Percentiles rank a stretch among this genome's conserved stretches.
Evolutionary conservation across 2,113 vertebrate genomes (phyloP).

Genomic region (Poeciliopsis turrubarensis): DNA sequence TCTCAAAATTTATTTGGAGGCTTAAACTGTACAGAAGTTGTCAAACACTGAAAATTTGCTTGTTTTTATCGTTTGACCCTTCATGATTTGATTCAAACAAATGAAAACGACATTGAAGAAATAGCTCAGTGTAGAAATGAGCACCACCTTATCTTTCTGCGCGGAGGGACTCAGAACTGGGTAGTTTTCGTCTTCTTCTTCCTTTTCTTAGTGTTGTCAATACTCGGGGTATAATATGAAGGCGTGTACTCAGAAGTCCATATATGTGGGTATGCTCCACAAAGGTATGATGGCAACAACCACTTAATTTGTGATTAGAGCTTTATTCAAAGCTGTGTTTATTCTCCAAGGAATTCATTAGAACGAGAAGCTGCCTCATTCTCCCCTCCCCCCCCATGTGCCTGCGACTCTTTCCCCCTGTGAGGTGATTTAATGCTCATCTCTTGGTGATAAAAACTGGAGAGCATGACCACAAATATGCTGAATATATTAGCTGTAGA

Average conservation of each 20-base stretch:
- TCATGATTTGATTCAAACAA: conserved; percentile 51
- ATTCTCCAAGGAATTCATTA: conserved; percentile 87
- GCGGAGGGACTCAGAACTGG: conserved; percentile 48
- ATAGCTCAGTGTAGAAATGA: conserved; percentile 74
- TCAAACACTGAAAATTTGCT: conserved; percentile 25
- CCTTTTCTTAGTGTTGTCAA: conserved; percentile 44
- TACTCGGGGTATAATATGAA: conserved; percentile 67
- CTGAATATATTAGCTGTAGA: conserved; percentile 80
- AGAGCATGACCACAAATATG: conserved; percentile 85
- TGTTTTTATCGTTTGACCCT: conserved; percentile 63
- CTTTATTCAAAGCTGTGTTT: conserved; percentile 84
- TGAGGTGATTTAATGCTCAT: conserved; percentile 85
- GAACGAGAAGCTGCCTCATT: conserved; percentile 81
- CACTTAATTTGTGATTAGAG: conserved; percentile 85
- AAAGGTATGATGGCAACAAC: conserved; percentile 81
- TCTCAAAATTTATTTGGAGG: conserved; percentile 20
- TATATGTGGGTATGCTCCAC: conserved; percentile 73
- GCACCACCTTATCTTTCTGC: conserved; percentile 65
- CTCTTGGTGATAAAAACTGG: conserved; percentile 84
- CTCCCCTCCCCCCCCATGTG: conserved; percentile 35
- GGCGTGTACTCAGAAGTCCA: conserved; percentile 62
- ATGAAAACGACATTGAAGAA: conserved; percentile 66
- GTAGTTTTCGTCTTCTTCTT: conserved; percentile 68
- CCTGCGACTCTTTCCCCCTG: conserved; percentile 80
- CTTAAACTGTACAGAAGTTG: conserved; percentile 35